A percentile compares a stretch with the other conserved stretches of the same genome.
Evolutionary conservation across 2,113 vertebrate species (phyloP).

Genomic region (Vanacampus margaritifer): DNA sequence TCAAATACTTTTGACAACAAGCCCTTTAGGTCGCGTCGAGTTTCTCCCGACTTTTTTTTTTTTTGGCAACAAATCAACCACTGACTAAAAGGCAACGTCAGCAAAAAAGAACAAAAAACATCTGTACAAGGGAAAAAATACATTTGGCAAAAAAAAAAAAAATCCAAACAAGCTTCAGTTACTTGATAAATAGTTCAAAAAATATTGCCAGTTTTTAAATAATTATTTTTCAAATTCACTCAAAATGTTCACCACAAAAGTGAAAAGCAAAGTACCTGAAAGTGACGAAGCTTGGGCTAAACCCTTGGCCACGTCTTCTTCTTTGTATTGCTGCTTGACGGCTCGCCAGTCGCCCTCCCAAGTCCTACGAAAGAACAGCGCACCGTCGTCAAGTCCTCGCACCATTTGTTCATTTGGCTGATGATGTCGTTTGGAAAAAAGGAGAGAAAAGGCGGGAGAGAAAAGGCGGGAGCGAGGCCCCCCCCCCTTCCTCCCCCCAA

Average conservation of each 20-base stretch:
- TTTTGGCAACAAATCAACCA: constrained; percentile 65
- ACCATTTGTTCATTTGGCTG: constrained; percentile 3
- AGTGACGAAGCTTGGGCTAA: background rate
- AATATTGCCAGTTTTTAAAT: constrained; percentile 67
- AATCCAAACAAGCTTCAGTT: constrained; percentile 21
- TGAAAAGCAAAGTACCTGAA: constrained; percentile 36
- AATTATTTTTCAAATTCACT: constrained; percentile 24
- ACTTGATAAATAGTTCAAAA: constrained; percentile 61
- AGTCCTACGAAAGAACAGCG: background rate
- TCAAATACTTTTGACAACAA: constrained; percentile 60
- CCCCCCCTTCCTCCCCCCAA: too few species aligned
- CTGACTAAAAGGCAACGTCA: constrained; percentile 71
- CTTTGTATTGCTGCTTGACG: constrained; percentile 41
- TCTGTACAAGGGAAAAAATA: constrained; percentile 66
- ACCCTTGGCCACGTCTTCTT: background rate
- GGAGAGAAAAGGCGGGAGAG: background rate
- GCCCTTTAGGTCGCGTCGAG: constrained; percentile 66
- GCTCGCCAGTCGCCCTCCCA: constrained; percentile 24
- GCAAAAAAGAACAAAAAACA: constrained; percentile 32
- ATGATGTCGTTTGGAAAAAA: background rate
- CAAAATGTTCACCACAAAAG: constrained; percentile 32
- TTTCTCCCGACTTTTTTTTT: background rate
- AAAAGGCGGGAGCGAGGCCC: too few species aligned
- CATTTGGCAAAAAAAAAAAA: constrained; percentile 67
- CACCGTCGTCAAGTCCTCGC: background rate